phyloP scores from a whole-genome alignment of 2,888 invertebrate genomes.

The Chrysolina americana region DNA sequence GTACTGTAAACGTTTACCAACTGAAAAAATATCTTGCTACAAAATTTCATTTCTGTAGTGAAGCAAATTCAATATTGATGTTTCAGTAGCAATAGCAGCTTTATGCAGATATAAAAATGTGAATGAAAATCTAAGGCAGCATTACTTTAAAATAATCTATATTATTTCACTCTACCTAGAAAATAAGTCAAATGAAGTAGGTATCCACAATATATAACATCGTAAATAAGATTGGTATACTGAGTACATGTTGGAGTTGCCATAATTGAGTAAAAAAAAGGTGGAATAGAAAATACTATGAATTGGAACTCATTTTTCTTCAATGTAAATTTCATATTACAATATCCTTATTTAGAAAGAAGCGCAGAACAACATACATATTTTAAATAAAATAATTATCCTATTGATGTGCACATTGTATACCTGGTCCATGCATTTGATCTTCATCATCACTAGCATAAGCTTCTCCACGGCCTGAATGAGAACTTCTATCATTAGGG shows the following conservation, averaged over 20 bases:
- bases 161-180: constrained; percentile 45
- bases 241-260: constrained; percentile 36
- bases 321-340: constrained; percentile 41
- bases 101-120: not conserved
- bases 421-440: constrained; percentile 73
- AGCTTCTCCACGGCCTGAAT: constrained; percentile 75
- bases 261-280: constrained; percentile 34
- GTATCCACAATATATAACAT: constrained; percentile 38
- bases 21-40: too few relatives aligned
- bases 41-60: too few relatives aligned
- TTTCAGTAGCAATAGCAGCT: too few relatives aligned
- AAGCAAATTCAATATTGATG: too few relatives aligned
- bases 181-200: constrained; percentile 46
- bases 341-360: constrained; percentile 69
- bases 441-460: constrained; percentile 82
- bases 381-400: constrained; percentile 57
- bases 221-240: constrained; percentile 31
- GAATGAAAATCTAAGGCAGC: constrained; percentile 32
- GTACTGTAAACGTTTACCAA: too few relatives aligned
- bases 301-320: constrained; percentile 51
- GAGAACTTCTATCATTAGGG: constrained; percentile 72
- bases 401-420: constrained; percentile 89
- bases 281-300: constrained; percentile 26
- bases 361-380: constrained; percentile 61
- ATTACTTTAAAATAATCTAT: constrained; percentile 47